phyloP scores from a whole-genome alignment of 1,140 invertebrate species.

The Caerostris extrusa region DNA sequence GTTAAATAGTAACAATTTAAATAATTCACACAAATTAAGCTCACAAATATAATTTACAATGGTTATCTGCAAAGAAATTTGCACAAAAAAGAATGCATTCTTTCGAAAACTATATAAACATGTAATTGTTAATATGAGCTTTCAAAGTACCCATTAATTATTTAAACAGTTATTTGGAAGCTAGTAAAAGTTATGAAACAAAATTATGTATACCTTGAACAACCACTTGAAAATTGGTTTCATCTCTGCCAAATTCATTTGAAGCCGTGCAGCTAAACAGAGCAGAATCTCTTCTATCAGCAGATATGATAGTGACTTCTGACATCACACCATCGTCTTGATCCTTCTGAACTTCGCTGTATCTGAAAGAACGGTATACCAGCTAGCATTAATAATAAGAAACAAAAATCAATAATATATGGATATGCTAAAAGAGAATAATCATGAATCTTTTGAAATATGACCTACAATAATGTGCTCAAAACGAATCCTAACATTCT shows the following conservation, averaged over 20 bases:
- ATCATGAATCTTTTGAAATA: too few species aligned
- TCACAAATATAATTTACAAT: too few species aligned
- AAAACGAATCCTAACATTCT: too few species aligned
- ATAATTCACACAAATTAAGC: too few species aligned
- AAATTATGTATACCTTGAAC: constrained; percentile 88
- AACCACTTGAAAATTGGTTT: constrained; percentile 97
- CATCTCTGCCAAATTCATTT: constrained; percentile 96
- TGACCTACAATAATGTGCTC: too few species aligned
- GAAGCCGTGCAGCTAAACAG: constrained; percentile 96
- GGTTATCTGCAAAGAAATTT: too few species aligned
- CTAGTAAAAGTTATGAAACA: background rate
- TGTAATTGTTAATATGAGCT: background rate
- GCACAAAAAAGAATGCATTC: too few species aligned
- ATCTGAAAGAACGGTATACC: constrained; percentile 1
- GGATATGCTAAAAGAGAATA: too few species aligned
- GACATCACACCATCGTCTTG: constrained; percentile 64
- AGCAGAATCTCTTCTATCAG: constrained; percentile 91
- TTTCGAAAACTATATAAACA: background rate
- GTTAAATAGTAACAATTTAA: too few species aligned
- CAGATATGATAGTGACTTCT: constrained; percentile 71
- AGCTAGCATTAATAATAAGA: too few species aligned
- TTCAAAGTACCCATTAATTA: background rate
- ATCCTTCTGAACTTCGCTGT: constrained; percentile 71
- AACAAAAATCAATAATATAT: too few species aligned
- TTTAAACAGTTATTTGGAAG: background rate